Evolutionary conservation across 2,113 vertebrate genomes (phyloP).

Genomic region (Mesoclemmys tuberculata): DNA sequence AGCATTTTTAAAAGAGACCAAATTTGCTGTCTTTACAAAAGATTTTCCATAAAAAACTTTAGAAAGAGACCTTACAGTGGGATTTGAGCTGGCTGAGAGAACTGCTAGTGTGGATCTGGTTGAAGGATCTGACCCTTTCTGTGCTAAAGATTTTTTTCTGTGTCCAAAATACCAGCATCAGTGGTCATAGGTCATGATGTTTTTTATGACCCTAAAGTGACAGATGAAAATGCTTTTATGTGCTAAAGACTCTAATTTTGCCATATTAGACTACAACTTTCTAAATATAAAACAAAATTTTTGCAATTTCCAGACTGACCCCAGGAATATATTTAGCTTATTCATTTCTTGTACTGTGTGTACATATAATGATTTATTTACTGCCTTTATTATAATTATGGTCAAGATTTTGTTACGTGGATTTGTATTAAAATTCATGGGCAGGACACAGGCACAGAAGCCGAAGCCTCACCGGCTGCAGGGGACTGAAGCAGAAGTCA

Average conservation of each 20-base stretch:
- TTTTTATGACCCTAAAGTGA: neutral
- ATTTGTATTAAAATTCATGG: neutral
- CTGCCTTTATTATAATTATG: neutral
- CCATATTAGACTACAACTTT: neutral
- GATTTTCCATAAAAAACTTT: too few species aligned
- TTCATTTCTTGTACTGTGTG: neutral
- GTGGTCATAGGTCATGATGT: neutral
- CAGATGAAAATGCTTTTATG: neutral
- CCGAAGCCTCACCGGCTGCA: neutral
- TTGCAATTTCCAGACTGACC: neutral
- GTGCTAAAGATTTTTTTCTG: neutral
- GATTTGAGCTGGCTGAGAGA: neutral
- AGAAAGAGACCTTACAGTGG: neutral
- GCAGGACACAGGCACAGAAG: neutral
- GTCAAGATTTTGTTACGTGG: neutral
- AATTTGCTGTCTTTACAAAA: neutral
- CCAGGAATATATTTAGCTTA: neutral
- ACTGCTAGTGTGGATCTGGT: neutral
- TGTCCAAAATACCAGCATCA: neutral
- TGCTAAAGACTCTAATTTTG: neutral
- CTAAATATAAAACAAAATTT: neutral
- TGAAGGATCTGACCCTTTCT: neutral
- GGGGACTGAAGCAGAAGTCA: neutral
- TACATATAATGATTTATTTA: neutral
- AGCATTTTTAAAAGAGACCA: neutral